Conservation (phyloP, 2,113 vertebrate species). For the Turdus rufiventris region DNA sequence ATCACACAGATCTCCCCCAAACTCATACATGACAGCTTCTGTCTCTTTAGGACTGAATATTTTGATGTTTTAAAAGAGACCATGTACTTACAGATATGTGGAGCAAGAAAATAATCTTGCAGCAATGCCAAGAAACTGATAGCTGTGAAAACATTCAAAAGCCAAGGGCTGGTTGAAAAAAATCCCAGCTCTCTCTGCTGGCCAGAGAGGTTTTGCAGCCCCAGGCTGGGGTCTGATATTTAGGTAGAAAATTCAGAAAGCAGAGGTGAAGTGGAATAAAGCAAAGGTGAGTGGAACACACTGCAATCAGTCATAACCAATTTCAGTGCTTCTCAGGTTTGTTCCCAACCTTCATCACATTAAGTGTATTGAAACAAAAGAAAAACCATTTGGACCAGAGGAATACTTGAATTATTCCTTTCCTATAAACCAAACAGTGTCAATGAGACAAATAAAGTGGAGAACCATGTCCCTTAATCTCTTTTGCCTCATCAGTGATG, state of each 20-base stretch:
- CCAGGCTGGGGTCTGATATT: neutral
- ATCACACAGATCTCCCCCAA: neutral
- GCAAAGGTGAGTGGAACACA: neutral
- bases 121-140: neutral
- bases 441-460: neutral
- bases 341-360: neutral
- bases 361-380: neutral
- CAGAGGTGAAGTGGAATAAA: neutral
- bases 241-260: neutral
- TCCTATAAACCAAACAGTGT: neutral
- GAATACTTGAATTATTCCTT: neutral
- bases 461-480: neutral
- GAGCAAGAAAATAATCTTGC: neutral
- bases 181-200: neutral
- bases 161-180: neutral
- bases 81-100: fast-evolving
- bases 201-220: neutral
- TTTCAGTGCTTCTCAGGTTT: neutral
- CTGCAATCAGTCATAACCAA: fast-evolving
- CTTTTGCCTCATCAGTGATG: neutral
- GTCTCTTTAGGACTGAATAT: neutral
- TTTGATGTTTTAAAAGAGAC: neutral
- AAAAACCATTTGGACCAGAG: neutral
- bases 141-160: neutral
- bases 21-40: neutral